phyloP scores from a whole-genome alignment of 1,140 invertebrate genomes.

The Trypoxylus dichotomus region DNA sequence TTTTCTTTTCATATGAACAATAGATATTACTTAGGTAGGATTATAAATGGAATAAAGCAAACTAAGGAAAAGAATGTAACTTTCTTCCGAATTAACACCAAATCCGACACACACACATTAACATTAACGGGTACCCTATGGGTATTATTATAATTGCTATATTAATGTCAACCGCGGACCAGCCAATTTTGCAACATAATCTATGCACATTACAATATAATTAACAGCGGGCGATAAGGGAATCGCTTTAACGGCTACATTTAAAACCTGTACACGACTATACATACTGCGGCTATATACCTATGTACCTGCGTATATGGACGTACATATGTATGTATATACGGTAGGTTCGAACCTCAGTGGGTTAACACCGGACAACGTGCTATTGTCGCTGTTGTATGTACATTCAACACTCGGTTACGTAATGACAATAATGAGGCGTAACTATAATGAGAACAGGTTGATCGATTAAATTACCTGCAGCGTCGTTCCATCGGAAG shows the following conservation, averaged over 20 bases:
- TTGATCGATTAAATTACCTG: background rate
- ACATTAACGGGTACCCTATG: background rate
- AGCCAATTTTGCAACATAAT: background rate
- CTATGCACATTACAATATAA: background rate
- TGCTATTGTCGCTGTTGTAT: background rate
- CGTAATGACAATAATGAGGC: conserved; percentile 7
- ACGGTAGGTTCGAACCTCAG: background rate
- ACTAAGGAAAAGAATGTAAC: no score
- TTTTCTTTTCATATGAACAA: no score
- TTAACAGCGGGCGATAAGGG: background rate
- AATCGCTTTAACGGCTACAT: background rate
- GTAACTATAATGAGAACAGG: conserved; percentile 1
- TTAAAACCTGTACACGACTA: background rate
- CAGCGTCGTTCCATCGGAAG: background rate
- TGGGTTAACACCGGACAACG: background rate
- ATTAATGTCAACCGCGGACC: background rate
- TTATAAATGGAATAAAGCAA: no score
- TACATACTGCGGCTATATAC: no score
- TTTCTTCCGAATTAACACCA: no score
- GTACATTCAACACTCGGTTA: background rate
- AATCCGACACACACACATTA: no score
- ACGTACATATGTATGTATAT: background rate
- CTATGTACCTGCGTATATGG: no score
- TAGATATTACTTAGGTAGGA: no score
- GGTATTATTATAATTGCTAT: background rate